Evolutionary conservation across 2,797 vertebrate species (phyloP).

Genomic region (Cichlasoma orientale): DNA sequence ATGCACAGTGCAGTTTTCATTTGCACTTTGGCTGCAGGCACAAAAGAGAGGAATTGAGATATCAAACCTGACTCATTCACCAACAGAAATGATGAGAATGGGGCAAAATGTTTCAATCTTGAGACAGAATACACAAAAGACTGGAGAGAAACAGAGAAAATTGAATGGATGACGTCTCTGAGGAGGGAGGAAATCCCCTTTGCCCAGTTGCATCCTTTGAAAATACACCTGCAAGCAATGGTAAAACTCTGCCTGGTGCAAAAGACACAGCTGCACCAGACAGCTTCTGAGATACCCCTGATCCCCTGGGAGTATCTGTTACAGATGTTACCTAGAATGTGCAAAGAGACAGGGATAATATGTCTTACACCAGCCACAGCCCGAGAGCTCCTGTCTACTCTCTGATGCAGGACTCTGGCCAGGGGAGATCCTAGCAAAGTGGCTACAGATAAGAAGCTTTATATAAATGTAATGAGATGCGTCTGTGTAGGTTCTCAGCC

Average conservation of each 20-base stretch:
- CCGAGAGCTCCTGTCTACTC: neutral
- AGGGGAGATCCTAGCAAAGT: neutral
- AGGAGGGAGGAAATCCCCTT: neutral
- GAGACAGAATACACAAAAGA: neutral
- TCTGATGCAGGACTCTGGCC: neutral
- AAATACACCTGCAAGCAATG: neutral
- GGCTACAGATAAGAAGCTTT: no score
- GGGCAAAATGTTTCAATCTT: neutral
- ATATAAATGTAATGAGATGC: neutral
- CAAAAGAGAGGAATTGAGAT: neutral
- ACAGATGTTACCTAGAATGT: neutral
- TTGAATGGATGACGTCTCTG: neutral
- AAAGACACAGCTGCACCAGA: neutral
- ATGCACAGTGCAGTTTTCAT: neutral
- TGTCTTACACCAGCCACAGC: neutral
- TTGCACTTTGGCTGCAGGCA: neutral
- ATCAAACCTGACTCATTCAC: neutral
- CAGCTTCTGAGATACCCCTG: neutral
- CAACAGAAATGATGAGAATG: neutral
- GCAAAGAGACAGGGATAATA: neutral
- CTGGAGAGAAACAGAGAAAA: neutral
- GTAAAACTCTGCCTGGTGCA: neutral
- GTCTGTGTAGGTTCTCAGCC: no score
- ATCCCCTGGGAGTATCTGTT: neutral
- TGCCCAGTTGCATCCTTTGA: accelerated